Conservation (phyloP, 2,113 vertebrate genomes). For the Brevimyrus niger region DNA sequence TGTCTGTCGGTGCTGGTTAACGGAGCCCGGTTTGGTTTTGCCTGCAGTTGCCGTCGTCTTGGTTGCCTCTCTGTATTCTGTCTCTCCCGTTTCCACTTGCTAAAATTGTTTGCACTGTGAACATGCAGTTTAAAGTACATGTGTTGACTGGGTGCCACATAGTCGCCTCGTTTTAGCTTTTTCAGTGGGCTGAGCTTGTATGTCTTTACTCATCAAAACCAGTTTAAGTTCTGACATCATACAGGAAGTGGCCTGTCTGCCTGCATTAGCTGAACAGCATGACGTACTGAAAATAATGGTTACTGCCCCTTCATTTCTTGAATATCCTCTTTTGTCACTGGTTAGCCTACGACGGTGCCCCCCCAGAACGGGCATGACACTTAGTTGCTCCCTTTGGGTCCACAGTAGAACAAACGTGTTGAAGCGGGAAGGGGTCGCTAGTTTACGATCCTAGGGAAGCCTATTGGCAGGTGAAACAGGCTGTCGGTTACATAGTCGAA, state of each 20-base stretch:
- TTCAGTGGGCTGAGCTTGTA: background rate
- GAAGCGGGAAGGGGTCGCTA: background rate
- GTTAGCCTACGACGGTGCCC: background rate
- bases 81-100: background rate
- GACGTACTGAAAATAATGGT: constrained; percentile 8
- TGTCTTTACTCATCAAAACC: background rate
- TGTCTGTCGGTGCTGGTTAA: constrained; percentile 32
- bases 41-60: background rate
- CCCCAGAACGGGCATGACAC: background rate
- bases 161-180: background rate
- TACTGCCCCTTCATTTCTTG: background rate
- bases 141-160: background rate
- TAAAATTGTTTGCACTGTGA: background rate
- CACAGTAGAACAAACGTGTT: background rate
- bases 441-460: background rate
- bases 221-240: constrained; percentile 28
- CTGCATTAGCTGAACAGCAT: constrained; percentile 26
- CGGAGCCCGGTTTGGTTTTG: background rate
- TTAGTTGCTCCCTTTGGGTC: background rate
- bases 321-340: background rate
- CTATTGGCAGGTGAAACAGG: background rate
- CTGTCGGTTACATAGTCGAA: background rate
- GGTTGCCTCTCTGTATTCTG: background rate
- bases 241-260: constrained; percentile 35
- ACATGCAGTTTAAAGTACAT: background rate